phyloP scores from a whole-genome alignment of 2,113 vertebrate genomes.

The Thamnaconus septentrionalis region DNA sequence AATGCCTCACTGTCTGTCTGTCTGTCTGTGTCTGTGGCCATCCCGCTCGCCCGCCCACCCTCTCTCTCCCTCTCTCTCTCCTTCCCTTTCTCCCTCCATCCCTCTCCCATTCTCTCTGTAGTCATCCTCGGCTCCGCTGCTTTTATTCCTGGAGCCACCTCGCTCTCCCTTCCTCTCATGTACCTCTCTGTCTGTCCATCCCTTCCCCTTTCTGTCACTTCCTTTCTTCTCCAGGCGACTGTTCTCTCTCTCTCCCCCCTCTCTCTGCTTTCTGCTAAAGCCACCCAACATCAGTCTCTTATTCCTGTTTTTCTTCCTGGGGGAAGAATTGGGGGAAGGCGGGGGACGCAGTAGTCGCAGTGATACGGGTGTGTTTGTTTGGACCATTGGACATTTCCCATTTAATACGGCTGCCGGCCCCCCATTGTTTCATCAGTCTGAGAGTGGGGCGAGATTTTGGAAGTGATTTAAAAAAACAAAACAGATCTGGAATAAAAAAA shows the following conservation, averaged over 20 bases:
- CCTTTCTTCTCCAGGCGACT: no score
- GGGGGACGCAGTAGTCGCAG: slow-evolving; percentile 35
- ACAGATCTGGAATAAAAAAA: no score
- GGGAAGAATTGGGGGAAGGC: slow-evolving; percentile 36
- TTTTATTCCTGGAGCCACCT: slow-evolving; percentile 11
- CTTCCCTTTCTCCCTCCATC: slow-evolving; percentile 36
- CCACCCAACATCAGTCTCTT: slow-evolving; percentile 24
- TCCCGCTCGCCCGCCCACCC: slow-evolving; percentile 25
- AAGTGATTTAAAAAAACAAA: slow-evolving; percentile 11
- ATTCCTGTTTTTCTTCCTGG: slow-evolving; percentile 46
- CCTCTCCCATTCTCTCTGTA: slow-evolving; percentile 31
- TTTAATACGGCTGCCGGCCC: slow-evolving; percentile 28
- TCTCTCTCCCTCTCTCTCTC: slow-evolving; percentile 28
- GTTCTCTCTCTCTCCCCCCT: slow-evolving; percentile 34
- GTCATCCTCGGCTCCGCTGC: slow-evolving; percentile 27
- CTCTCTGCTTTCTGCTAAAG: slow-evolving; percentile 33
- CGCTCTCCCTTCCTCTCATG: slow-evolving; percentile 6
- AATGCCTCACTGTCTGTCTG: slow-evolving; percentile 76
- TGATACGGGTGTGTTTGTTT: slow-evolving; percentile 33
- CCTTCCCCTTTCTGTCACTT: not conserved
- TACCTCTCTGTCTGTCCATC: slow-evolving; percentile 18
- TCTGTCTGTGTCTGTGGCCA: slow-evolving; percentile 40
- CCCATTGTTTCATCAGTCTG: slow-evolving; percentile 42
- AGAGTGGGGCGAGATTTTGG: slow-evolving; percentile 10
- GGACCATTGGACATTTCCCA: slow-evolving; percentile 66